Base-by-base conservation (phyloP, 1,140 invertebrate genomes). In the Belonocnema kinseyi region DNA sequence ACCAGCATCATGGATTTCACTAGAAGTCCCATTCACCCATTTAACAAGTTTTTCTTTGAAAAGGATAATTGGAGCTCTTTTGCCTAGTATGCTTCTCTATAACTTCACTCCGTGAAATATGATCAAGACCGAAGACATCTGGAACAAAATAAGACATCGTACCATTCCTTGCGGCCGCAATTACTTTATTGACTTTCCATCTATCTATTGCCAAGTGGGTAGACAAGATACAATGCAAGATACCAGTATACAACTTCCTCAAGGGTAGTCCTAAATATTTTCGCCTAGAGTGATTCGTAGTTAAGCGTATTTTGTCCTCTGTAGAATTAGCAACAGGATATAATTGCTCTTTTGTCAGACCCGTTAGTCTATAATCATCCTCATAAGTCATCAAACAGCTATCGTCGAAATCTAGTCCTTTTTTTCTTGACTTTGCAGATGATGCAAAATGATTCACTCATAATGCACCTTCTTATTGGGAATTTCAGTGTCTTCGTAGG, bases 361-460 rank as follows among this genome's bases (percentile, higher is more conserved):
- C 66, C 10, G 40, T 71, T 6, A 71, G 21, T 50, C 33, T n/a
- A 71, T 4, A 71, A 71, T 71, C 40, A 46, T 71, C 33, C 17
- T 46, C 66, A 71, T 71, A n/a, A n/a, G 33, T 46, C 33, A 71
- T 10, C n/a, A 40, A 26, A 16, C 66, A 19, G 50, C 3, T 46
- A 46, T 46, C n/a, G 50, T 71, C 66, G n/a, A 71, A 71, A 50
- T 71, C 46, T 6, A 71, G 26, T 2, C 33, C 17, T 50, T 50
- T 50, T 40, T 71, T 71, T 50, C 11, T 71, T 14, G 46, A 13
- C 12, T 50, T n/a, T 4, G 17, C 33, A 26, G 3, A 3, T 26
- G 1, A 26, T 26, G 3, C 21, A 26, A 26, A 26, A 26, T 26
- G 21, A 26, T 26, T 1, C 21, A 3, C 21, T 26, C 3, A 26